Base-by-base conservation (phyloP, 2,113 vertebrate genomes). In the Festucalex cinctus region DNA sequence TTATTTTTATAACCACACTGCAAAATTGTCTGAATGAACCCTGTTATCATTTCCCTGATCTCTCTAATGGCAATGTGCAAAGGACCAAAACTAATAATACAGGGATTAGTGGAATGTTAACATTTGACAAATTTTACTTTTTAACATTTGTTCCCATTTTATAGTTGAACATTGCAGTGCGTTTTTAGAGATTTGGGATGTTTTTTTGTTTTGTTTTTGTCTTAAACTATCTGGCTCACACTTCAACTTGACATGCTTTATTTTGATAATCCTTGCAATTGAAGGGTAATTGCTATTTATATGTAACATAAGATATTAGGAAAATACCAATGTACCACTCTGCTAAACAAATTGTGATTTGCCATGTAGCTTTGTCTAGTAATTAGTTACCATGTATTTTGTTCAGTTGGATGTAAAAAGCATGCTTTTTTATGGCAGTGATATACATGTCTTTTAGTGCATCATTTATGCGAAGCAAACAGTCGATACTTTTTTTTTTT, bases 321-420 rank as follows among this genome's bases (percentile, higher is more conserved):
- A 26, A 14, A 57, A 57, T 28, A 57, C 54, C 54, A 57, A 56
- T 5, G 10, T 26, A 56, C 54, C 16, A 10, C 26, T 57, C 14
- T 57, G 26, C 26, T 8, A 5, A 26, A 9, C 51, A 54, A 54
- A 24, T 54, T 57, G 16, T 19, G 24, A 57, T 57, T 57, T 57
- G 53, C 53, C 24, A 28, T 56, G 49, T 8, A 51, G n/a, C 49
- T 83, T 49, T 81, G 75, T 83, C 60, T 72, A 71, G 68, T 49
- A 70, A 79, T 68, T 49, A 70, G 78, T 68, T 63, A 43, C 61
- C 36, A 68, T 75, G 44, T 74, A 75, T 69, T 71, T n/a, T 19
- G 65, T 66, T 76, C 17, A 60, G 71, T 59, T 82, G 69, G 77
- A 71, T 84, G 75, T 80, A 69, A 83, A 82, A 69, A 13, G 36